Evolutionary conservation across 2,113 vertebrate genomes (phyloP), one percentile per base, ranked within the genome.

Genomic region (Elachura formosa): DNA sequence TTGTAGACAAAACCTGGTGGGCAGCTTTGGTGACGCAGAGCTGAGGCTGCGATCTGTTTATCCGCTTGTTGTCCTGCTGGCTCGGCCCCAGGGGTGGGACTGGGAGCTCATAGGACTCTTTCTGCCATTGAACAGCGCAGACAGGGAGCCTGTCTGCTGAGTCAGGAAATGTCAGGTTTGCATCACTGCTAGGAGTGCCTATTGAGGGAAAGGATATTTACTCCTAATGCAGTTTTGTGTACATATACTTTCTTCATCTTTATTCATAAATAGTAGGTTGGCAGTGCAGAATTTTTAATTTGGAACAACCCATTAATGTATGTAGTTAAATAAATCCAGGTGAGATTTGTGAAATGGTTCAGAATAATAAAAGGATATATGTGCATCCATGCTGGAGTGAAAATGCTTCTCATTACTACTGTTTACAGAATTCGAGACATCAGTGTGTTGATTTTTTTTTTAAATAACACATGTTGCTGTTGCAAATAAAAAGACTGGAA

Each of bases 1-100:
- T 62, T 52, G 66, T 74, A 72, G 87, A 75, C 76, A 56, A 52
- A 92, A 86, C 84, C 73, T 72, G 80, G 86, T 13, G 5, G 86
- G 84, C 43, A 16, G 72, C 83, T 84, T 66, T 48, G 63, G 72
- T 93, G 90, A 74, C 8, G 2, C 86, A 33, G 90, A 87, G 83
- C 86, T 81, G 75, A 62, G 83, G 64, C 80, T 55, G 81, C 10
- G 5, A 34, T 71, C 79, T 90, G 75, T 51, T 85, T n/a, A 69
- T 90, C 73, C 7, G 3, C 86, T 62, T 18, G 24, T n/a, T 10
- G 29, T 54, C 56, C 62, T 46, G 23, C 62, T 43, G 58, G 61
- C 91, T 76, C 5, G 1, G 52, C 5, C 2, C 9, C 2, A 21
- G 56, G 10, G 49, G 6, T 17, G 5, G 92, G 52, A 5, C 67